Evolutionary conservation across 2,797 vertebrate species (phyloP), one percentile per base, ranked within the genome.

Genomic region (Allobates femoralis): DNA sequence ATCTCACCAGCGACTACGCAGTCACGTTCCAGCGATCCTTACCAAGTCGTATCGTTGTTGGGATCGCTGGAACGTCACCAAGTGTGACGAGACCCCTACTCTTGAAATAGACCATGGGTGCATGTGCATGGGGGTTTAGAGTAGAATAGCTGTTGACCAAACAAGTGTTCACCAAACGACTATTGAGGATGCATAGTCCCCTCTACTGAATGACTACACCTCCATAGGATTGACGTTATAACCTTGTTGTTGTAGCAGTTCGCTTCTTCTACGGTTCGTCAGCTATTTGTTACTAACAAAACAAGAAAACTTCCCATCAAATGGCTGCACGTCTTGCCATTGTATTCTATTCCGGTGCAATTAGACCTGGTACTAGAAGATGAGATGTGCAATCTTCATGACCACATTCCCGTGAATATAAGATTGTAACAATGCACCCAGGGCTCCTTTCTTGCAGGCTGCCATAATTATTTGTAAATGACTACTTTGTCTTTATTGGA

Each of bases 401-500:
- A 62, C 58, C 74, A 32, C 74, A 67, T 53, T 46, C 30, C 19
- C 11, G 34, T 67, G 79, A 86, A 76, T 81, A 66, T 53, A 80
- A 79, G 16, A 84, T 58, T 69, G 26, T 55, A 76, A 85, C 79
- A 67, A 85, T 62, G 62, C 87, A 81, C 83, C 55, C 55, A 85
- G 78, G 87, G 73, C 78, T 46, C 69, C 79, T 86, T 87, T 83
- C 73, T 76, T 69, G 62, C 73, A 56, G 75, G 73, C 83, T 88
- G 62, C 79, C 60, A 81, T 88, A 81, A 88, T 88, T 85, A 85
- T 85, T 81, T 76, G 69, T 50, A 85, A 85, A 81, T 81, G 76
- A 81, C 64, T 88, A 81, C 51, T 75, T 80, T 85, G 83, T 79
- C 69, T 76, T 85, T 85, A 67, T 85, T 81, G 64, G 69, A 71